Evolutionary conservation across 35 echinoderm and acorn worm genomes (phyloP), one percentile per base, ranked within the genome.

Genomic region (Heliocidaris tuberculata): DNA sequence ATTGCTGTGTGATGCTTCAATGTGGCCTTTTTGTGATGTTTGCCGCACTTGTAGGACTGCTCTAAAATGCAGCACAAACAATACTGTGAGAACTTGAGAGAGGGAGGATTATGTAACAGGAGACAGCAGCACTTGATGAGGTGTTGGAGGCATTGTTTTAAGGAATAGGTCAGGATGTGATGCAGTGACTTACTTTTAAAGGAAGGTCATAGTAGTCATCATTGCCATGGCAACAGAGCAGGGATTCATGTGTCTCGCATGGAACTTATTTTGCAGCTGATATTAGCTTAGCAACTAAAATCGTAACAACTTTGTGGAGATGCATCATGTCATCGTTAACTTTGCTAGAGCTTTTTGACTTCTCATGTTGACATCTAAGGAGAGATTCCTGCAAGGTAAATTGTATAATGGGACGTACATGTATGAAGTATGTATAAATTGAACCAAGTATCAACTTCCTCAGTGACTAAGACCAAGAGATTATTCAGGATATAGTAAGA

Each of bases 201-300:
- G 21, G 65, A 19, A 24, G 65, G 12, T 19, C 59, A 8, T 19
- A n/a, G 27, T 78, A 78, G 21, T n/a, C 65, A n/a, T n/a, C n/a
- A 56, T 56, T 15, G 6, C 65, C 65, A 78, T 78, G 65, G 65
- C n/a, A 78, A 78, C 65, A 78, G 52, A 56, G 65, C 65, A 78
- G 65, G 65, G 65, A 78, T 78, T 78, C 65, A 78, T 78, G 65
- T 78, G 65, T 78, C 65, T 78, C 27, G 65, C 65, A 78, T 78
- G 65, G 65, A 78, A 78, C 65, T 27, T 78, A 78, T 78, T 78
- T 78, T 78, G 65, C 65, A 78, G 65, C 65, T 78, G 65, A 78
- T 78, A 78, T 78, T 78, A 78, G 65, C 65, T 21, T 78, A 78
- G 65, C 65, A 78, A 78, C 65, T 56, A 56, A 56, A 42, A 56